Evolutionary conservation across 2,113 vertebrate genomes (phyloP).

Genomic region (Hippocampus abdominalis): DNA sequence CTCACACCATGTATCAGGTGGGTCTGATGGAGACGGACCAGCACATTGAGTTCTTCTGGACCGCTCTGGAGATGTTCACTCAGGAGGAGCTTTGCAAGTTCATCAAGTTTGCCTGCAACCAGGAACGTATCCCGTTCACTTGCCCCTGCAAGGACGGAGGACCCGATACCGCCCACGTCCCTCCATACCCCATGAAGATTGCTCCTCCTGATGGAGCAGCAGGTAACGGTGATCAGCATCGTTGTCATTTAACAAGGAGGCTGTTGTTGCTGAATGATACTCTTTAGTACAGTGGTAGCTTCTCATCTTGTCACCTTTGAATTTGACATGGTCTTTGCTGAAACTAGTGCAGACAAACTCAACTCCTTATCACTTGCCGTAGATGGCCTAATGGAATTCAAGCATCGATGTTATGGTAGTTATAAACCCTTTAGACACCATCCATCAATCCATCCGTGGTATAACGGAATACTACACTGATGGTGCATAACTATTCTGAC

Average conservation of each 20-base stretch:
- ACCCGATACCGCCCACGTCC: slow-evolving; percentile 92
- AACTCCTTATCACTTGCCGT: no score
- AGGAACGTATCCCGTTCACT: slow-evolving; percentile 96
- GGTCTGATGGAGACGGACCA: slow-evolving; percentile 97
- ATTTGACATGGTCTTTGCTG: slow-evolving; percentile 11
- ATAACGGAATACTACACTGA: no score
- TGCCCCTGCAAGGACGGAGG: slow-evolving; percentile 96
- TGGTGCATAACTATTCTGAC: no score
- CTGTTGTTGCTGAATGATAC: neutral
- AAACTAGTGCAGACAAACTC: no score
- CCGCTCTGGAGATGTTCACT: slow-evolving; percentile 89
- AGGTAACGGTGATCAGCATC: slow-evolving; percentile 68
- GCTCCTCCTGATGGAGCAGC: slow-evolving; percentile 90
- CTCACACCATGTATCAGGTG: slow-evolving; percentile 99
- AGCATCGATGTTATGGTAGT: no score
- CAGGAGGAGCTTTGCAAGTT: slow-evolving; percentile 99
- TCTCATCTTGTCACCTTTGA: slow-evolving; percentile 6
- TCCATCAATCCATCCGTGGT: no score
- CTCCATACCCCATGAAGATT: slow-evolving; percentile 98
- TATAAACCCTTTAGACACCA: no score
- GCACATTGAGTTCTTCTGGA: slow-evolving; percentile 98
- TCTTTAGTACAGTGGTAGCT: slow-evolving; percentile 9
- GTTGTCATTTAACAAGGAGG: neutral
- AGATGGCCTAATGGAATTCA: no score
- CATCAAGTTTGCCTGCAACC: slow-evolving; percentile 98